A percentile compares a stretch with the other conserved stretches of the same genome.
Conservation (phyloP, 2,797 vertebrate genomes). For the Oreochromis mossambicus region DNA sequence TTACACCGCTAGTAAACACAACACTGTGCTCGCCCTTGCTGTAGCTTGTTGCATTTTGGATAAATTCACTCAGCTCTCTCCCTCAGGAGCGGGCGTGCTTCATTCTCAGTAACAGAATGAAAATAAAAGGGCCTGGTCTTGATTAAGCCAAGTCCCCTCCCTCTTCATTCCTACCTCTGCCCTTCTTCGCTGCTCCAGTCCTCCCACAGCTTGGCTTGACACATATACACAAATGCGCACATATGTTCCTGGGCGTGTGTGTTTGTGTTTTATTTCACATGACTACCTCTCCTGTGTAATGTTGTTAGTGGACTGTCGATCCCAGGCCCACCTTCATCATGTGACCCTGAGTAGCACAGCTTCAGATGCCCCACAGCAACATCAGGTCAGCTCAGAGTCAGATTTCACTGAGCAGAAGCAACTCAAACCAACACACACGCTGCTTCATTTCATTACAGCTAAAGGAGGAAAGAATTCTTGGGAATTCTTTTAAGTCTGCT, state of each 20-base stretch:
- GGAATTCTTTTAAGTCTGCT: neutral
- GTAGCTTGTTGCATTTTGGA: neutral
- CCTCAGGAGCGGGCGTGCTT: neutral
- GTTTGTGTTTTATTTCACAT: slow-evolving; percentile 1
- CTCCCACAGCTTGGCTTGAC: slow-evolving; percentile 6
- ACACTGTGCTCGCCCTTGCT: neutral
- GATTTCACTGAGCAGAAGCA: neutral
- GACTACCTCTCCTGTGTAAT: neutral
- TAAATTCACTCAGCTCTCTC: neutral
- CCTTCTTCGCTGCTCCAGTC: slow-evolving; percentile 20
- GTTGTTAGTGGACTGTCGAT: neutral
- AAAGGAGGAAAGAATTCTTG: neutral
- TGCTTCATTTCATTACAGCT: neutral
- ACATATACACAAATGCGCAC: neutral
- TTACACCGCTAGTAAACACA: neutral
- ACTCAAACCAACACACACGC: neutral
- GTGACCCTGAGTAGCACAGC: slow-evolving; percentile 23
- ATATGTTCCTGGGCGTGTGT: slow-evolving; percentile 56
- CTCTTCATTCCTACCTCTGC: neutral
- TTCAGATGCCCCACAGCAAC: slow-evolving; percentile 24
- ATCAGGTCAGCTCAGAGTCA: slow-evolving; percentile 6
- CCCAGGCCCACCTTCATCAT: slow-evolving; percentile 29
- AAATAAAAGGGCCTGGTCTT: slow-evolving; percentile 20
- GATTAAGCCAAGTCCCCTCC: neutral
- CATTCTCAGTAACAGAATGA: slow-evolving; percentile 3